Evolutionary conservation across 2,888 invertebrate species (phyloP), one percentile per base, ranked within the genome.

Genomic region (Pantelozetes paolii): DNA sequence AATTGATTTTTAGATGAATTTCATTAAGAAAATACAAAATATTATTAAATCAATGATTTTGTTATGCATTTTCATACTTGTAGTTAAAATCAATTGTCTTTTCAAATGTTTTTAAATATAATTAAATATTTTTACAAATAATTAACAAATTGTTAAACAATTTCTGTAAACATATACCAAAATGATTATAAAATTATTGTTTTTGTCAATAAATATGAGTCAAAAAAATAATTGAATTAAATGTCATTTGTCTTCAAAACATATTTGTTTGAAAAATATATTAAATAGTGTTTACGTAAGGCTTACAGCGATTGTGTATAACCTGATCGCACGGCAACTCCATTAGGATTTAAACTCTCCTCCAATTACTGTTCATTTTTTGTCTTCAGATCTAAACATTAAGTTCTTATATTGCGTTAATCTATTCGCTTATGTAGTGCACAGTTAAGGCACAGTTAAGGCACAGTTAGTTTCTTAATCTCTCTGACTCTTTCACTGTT

Each of bases 381-480:
- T 69, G 23, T 45, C 28, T 20, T 20, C n/a, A 45, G n/a, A 69
- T 26, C 69, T 20, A 20, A 42, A 45, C 69, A 69, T 42, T 69
- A 69, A 69, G 20, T 69, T 69, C 69, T 69, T 69, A 45, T 69
- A 69, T 67, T 69, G 69, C 69, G 69, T 28, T 69, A 69, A 69
- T 69, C 69, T 69, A 45, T 69, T 64, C 69, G 62, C 62, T 64
- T 64, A 64, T 64, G 62, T 64, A 64, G 36, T 45, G 45, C 40
- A 69, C 69, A 69, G 42, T 32, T 59, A 59, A 36, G 36, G 36
- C 36, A 36, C 36, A 5, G 36, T 36, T 36, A 5, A 9, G 36
- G 36, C 36, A 36, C 36, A 5, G 36, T 36, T 36, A 5, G 36
- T 36, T 23, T 45, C 45, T 23, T 69, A 69, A 69, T 69, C 69